phyloP scores from a whole-genome alignment of 2,888 invertebrate genomes.

The Biston stratarius region DNA sequence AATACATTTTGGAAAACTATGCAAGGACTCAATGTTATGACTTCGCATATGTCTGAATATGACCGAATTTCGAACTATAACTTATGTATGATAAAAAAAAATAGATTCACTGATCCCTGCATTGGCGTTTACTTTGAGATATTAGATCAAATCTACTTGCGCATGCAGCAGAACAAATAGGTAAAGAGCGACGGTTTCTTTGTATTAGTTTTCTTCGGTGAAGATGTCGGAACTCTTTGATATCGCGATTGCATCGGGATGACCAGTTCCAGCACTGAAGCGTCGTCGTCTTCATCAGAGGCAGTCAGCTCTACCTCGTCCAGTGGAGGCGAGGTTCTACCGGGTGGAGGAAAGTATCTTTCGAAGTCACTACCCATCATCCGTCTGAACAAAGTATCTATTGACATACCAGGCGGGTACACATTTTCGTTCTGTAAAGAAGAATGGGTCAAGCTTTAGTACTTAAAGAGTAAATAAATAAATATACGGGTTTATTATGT shows the following conservation, averaged over 20 bases:
- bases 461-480: too few species aligned
- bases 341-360: conserved; percentile 37
- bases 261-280: conserved; percentile 74
- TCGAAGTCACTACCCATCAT: conserved; percentile 32
- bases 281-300: conserved; percentile 79
- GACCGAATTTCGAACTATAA: too few species aligned
- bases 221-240: conserved; percentile 66
- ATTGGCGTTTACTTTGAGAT: not conserved
- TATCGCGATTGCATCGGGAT: conserved; percentile 72
- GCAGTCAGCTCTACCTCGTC: conserved; percentile 78
- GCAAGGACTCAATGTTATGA: too few species aligned
- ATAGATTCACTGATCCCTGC: too few species aligned
- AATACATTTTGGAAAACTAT: too few species aligned
- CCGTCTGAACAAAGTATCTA: conserved; percentile 44
- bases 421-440: conserved; percentile 27
- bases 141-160: conserved; percentile 50
- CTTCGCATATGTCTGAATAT: too few species aligned
- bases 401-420: conserved; percentile 21
- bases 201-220: conserved; percentile 59
- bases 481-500: too few species aligned
- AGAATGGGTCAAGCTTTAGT: not conserved
- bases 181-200: conserved; percentile 48
- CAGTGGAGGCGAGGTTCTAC: conserved; percentile 70
- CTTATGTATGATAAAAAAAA: too few species aligned
- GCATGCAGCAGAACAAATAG: conserved; percentile 49